These are phyloP conservation scores for Mimumesa dahlbomi DNA, from an alignment of 2,888 invertebrate species.

Conservation along the genomic window DNA sequence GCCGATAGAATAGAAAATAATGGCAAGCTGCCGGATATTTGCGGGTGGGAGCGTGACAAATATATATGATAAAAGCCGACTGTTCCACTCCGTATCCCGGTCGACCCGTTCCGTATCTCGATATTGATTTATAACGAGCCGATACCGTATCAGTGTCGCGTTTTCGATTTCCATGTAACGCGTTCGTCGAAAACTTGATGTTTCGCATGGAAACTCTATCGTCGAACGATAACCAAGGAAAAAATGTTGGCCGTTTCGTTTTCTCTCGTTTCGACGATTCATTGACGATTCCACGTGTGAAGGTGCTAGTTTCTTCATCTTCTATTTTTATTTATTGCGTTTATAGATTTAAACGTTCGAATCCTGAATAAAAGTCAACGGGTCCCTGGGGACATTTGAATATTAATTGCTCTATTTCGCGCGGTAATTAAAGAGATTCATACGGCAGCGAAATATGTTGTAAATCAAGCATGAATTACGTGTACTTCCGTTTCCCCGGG, in stretches of 20 bases:
- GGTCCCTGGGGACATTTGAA: too few relatives aligned
- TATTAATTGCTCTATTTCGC: too few relatives aligned
- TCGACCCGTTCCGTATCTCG: conserved; percentile 47
- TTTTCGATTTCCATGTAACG: conserved; percentile 48
- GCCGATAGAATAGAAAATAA: conserved; percentile 56
- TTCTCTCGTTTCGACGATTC: background rate
- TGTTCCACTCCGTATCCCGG: conserved; percentile 44
- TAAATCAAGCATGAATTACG: too few relatives aligned
- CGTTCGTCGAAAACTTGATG: conserved; percentile 24
- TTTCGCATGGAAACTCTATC: conserved; percentile 14
- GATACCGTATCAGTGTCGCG: conserved; percentile 37
- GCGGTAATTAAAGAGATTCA: too few relatives aligned
- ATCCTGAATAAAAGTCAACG: too few relatives aligned
- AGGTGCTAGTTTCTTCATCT: too few relatives aligned
- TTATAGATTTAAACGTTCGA: too few relatives aligned
- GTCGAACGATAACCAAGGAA: background rate
- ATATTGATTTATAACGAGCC: conserved; percentile 60
- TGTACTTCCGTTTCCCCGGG: too few relatives aligned
- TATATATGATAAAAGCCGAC: conserved; percentile 58
- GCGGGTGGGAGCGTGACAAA: conserved; percentile 60
- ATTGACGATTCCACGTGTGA: too few relatives aligned
- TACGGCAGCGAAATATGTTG: too few relatives aligned
- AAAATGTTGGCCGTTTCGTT: background rate
- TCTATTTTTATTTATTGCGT: too few relatives aligned
- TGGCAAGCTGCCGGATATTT: conserved; percentile 60